phyloP scores from a whole-genome alignment of 1,140 invertebrate species.

The Nebria ingens region DNA sequence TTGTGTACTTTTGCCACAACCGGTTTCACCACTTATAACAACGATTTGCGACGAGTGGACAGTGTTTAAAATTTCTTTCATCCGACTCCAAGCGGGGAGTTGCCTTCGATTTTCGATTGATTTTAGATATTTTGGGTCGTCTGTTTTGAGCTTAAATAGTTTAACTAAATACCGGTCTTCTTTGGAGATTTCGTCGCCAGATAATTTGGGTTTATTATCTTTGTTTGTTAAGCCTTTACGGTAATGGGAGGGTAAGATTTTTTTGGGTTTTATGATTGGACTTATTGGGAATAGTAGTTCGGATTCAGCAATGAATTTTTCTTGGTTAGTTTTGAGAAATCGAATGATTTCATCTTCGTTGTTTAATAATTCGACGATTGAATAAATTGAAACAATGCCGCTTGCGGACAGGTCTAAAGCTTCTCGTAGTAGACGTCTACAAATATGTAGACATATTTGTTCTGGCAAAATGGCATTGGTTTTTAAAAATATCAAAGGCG shows the following conservation, averaged over 20 bases:
- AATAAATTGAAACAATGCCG: constrained; percentile 56
- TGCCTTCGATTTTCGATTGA: constrained; percentile 49
- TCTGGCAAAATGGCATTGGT: constrained; percentile 45
- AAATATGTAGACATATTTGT: constrained; percentile 49
- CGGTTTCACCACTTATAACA: constrained; percentile 76
- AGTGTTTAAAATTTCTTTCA: constrained; percentile 50
- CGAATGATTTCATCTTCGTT: constrained; percentile 54
- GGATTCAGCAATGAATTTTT: constrained; percentile 23
- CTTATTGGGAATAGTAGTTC: constrained; percentile 29
- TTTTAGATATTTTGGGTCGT: constrained; percentile 47
- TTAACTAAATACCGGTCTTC: constrained; percentile 50
- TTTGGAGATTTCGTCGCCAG: constrained; percentile 40
- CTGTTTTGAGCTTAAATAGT: constrained; percentile 45
- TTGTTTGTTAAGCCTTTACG: constrained; percentile 42
- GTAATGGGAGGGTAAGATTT: constrained; percentile 44
- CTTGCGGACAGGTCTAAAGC: constrained; percentile 48
- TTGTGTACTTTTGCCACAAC: constrained; percentile 84
- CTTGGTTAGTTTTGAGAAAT: constrained; percentile 38
- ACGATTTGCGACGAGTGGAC: constrained; percentile 56
- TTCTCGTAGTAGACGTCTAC: constrained; percentile 50
- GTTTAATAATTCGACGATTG: constrained; percentile 55
- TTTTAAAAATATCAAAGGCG: constrained; percentile 57
- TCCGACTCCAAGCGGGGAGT: constrained; percentile 57
- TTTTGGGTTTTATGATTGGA: constrained; percentile 29
- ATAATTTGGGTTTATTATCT: constrained; percentile 38